Percentiles rank a stretch among this genome's conserved stretches.
phyloP scores from a whole-genome alignment of 2,113 vertebrate species.

The Elgaria multicarinata region DNA sequence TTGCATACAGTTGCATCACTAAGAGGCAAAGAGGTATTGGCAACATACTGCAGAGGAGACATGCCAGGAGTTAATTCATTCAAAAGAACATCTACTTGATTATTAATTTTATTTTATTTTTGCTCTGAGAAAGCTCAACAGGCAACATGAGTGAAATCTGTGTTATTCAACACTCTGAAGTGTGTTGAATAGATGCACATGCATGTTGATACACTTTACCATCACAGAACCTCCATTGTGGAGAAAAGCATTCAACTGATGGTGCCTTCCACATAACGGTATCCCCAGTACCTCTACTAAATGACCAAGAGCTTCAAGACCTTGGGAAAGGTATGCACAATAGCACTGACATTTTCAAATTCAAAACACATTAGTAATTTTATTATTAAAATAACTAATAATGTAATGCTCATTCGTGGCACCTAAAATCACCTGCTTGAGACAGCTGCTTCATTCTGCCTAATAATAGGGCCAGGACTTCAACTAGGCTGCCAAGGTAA shows the following conservation, averaged over 20 bases:
- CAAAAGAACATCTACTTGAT: not conserved
- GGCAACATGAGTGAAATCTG: not conserved
- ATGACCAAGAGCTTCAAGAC: not conserved
- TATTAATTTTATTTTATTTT: constrained; percentile 26
- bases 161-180: not conserved
- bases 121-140: not conserved
- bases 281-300: not conserved
- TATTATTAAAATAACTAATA: not conserved
- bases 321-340: not conserved
- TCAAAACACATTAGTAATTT: not conserved
- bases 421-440: not conserved
- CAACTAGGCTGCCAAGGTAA: not conserved
- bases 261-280: not conserved
- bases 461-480: not conserved
- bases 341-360: not conserved
- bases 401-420: not conserved
- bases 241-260: not conserved
- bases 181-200: too few relatives aligned
- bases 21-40: not conserved
- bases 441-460: not conserved
- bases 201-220: not conserved
- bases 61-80: constrained; percentile 1
- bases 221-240: not conserved
- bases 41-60: not conserved
- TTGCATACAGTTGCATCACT: not conserved